These are phyloP conservation scores for Perognathus longimembris DNA, from an alignment of 2,113 vertebrate genomes.

Conservation along the genomic window DNA sequence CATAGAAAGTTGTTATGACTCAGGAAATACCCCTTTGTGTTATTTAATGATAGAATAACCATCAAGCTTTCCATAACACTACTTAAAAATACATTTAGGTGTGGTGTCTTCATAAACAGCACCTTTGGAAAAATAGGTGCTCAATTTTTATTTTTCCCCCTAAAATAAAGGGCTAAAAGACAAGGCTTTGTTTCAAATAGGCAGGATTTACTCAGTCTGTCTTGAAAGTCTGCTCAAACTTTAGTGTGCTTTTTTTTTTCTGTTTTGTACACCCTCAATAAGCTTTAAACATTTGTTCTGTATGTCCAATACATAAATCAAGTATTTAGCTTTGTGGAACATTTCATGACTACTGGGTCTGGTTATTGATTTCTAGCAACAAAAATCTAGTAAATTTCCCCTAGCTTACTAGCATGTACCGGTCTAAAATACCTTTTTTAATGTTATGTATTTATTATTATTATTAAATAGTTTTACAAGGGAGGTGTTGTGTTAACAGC, in stretches of 20 bases:
- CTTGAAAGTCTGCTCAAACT: constrained; percentile 31
- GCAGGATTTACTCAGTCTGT: neutral
- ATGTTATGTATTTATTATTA: too few species aligned
- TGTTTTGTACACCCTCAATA: neutral
- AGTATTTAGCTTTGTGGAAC: neutral
- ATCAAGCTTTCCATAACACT: neutral
- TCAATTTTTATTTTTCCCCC: neutral
- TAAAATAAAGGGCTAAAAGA: neutral
- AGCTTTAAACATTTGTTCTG: neutral
- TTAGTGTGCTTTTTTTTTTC: neutral
- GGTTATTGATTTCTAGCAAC: neutral
- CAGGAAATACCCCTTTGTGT: neutral
- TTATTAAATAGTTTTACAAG: too few species aligned
- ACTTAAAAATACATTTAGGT: constrained; percentile 9
- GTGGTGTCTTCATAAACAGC: neutral
- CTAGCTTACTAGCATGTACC: neutral
- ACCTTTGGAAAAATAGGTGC: neutral
- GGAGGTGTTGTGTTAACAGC: too few species aligned
- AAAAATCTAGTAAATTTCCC: neutral
- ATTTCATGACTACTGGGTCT: neutral
- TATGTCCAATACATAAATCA: neutral
- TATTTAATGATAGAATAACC: neutral
- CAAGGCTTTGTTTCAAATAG: neutral
- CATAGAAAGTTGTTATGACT: neutral
- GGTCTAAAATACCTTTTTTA: neutral